Conservation (phyloP, 2,113 vertebrate genomes). For the Fulmarus glacialis region DNA sequence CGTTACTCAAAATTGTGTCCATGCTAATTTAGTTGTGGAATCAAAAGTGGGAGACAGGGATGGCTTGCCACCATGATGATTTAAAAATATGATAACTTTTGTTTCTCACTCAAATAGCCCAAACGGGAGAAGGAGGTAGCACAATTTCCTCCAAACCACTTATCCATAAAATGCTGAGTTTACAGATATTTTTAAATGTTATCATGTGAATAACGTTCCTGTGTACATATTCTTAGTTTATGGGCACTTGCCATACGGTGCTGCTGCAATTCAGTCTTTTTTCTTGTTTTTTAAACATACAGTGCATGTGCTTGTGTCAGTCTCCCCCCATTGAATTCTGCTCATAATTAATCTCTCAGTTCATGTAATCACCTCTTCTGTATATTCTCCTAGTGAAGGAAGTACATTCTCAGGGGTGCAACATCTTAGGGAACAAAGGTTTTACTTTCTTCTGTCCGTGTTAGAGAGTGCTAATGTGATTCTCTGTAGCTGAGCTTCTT, state of each 20-base stretch:
- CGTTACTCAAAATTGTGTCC: background rate
- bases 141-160: background rate
- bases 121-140: background rate
- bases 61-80: background rate
- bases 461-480: constrained; percentile 47
- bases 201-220: constrained; percentile 34
- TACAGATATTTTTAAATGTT: constrained; percentile 58
- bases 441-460: constrained; percentile 20
- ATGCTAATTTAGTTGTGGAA: background rate
- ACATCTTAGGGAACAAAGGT: constrained; percentile 60
- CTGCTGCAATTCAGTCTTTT: background rate
- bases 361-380: constrained; percentile 4
- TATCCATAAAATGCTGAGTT: constrained; percentile 39
- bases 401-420: constrained; percentile 44
- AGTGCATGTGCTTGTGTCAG: background rate
- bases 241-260: constrained; percentile 33
- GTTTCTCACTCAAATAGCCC: background rate
- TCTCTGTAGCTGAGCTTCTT: constrained; percentile 61
- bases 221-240: constrained; percentile 9
- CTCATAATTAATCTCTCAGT: constrained; percentile 67
- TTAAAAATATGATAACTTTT: constrained; percentile 1
- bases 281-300: background rate
- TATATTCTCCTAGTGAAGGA: constrained; percentile 31
- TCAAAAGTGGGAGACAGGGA: background rate
- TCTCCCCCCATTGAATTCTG: constrained; percentile 28